Conservation (phyloP, 2,797 vertebrate genomes). For the Buceros bicornis region DNA sequence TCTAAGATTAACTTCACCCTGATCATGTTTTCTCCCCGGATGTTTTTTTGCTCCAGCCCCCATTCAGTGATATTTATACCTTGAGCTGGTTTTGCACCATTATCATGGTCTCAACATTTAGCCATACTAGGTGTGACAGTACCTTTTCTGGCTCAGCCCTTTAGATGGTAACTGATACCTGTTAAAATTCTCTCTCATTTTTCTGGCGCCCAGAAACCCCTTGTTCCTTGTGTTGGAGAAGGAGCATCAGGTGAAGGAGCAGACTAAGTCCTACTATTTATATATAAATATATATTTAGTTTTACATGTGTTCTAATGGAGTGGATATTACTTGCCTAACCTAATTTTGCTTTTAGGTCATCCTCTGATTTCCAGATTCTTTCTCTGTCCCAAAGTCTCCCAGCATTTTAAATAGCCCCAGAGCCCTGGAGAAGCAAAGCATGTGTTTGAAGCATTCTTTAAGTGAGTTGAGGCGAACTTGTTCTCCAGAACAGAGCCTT, state of each 20-base stretch:
- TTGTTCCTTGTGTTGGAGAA: not conserved
- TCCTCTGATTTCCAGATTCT: not conserved
- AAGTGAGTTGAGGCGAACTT: not conserved
- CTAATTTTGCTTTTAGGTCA: not conserved
- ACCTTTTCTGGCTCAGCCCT: not conserved
- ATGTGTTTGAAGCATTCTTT: not conserved
- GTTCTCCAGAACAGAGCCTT: not conserved
- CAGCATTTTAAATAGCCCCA: not conserved
- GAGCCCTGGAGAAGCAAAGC: not conserved
- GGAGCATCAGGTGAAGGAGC: not conserved
- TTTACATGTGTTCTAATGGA: not conserved
- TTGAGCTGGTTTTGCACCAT: not conserved
- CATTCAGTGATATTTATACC: not conserved
- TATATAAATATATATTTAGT: not conserved
- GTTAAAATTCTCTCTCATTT: not conserved
- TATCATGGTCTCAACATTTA: constrained; percentile 16
- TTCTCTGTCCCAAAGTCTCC: not conserved
- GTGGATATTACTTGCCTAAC: not conserved
- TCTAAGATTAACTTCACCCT: not conserved
- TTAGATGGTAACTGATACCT: not conserved
- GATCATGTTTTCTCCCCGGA: not conserved
- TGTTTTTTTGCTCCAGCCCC: not conserved
- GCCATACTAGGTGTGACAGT: not conserved
- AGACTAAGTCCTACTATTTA: not conserved
- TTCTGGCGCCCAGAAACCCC: not conserved